Evolutionary conservation across 1,140 invertebrate species (phyloP).

Genomic region (Zaprionus camerounensis): DNA sequence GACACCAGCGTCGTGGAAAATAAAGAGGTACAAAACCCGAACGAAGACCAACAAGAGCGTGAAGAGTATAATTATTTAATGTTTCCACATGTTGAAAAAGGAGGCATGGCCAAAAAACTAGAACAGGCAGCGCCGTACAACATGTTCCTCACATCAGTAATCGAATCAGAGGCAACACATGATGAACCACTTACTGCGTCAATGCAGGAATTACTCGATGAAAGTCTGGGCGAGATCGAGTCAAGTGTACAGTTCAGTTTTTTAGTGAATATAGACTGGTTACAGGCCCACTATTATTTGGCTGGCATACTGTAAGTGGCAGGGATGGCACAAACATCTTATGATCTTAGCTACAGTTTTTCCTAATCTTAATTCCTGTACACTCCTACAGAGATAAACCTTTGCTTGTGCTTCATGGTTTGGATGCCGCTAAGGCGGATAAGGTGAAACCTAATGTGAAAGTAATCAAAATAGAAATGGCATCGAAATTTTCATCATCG

Average conservation of each 20-base stretch:
- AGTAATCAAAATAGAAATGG: constrained; percentile 85
- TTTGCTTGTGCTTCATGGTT: constrained; percentile 10
- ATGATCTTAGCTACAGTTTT: background rate
- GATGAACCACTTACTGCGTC: constrained; percentile 16
- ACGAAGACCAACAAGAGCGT: background rate
- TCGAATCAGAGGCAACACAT: constrained; percentile 8
- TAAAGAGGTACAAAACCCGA: background rate
- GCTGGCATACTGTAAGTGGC: constrained; percentile 21
- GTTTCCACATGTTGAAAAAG: background rate
- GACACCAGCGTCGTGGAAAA: background rate
- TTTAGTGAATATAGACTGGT: constrained; percentile 94
- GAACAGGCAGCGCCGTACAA: constrained; percentile 21
- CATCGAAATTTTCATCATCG: constrained; percentile 92
- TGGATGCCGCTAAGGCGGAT: background rate
- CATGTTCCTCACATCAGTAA: constrained; percentile 15
- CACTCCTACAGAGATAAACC: constrained; percentile 12
- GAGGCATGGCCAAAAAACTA: constrained; percentile 27
- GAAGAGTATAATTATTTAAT: background rate
- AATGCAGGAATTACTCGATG: constrained; percentile 88
- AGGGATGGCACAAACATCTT: background rate
- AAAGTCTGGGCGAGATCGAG: constrained; percentile 89
- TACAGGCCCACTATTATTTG: constrained; percentile 74
- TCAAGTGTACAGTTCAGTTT: constrained; percentile 94
- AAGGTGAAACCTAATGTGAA: background rate
- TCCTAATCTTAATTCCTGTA: background rate